These are phyloP conservation scores for Kryphioiulus occultus DNA, from an alignment of 2,888 invertebrate species.

Conservation along the genomic window DNA sequence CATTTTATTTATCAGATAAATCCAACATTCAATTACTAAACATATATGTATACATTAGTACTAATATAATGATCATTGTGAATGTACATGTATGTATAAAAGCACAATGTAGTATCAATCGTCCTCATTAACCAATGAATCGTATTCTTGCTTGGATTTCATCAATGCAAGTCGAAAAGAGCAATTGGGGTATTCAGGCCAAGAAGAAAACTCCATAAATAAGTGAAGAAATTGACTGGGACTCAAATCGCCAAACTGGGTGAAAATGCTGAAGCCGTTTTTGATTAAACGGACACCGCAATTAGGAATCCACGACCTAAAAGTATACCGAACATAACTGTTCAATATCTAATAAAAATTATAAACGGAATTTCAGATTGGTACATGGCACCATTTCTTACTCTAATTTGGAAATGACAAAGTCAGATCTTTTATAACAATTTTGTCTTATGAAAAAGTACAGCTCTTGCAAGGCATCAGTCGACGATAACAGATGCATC, in stretches of 20 bases:
- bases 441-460: constrained; percentile 44
- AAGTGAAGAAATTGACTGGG: constrained; percentile 72
- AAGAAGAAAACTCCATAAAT: constrained; percentile 71
- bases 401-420: constrained; percentile 43
- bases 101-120: constrained; percentile 24
- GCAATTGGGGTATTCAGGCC: constrained; percentile 73
- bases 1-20: too few species aligned
- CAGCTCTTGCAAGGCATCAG: constrained; percentile 10
- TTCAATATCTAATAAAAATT: background rate
- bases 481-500: background rate
- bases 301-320: constrained; percentile 47
- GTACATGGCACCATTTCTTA: background rate
- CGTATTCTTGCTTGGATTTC: background rate
- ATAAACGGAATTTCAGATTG: background rate
- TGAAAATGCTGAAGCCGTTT: constrained; percentile 45
- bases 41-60: too few species aligned
- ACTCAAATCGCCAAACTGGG: constrained; percentile 71
- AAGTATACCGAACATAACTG: constrained; percentile 50
- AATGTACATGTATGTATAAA: too few species aligned
- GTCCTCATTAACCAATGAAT: background rate
- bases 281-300: constrained; percentile 42
- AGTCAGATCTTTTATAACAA: background rate
- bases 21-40: too few species aligned
- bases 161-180: constrained; percentile 64
- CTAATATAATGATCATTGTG: too few species aligned